Percentiles rank a stretch among this genome's conserved stretches.
Conservation (phyloP, 2,888 invertebrate species). For the Caenorhabditis sp. region DNA sequence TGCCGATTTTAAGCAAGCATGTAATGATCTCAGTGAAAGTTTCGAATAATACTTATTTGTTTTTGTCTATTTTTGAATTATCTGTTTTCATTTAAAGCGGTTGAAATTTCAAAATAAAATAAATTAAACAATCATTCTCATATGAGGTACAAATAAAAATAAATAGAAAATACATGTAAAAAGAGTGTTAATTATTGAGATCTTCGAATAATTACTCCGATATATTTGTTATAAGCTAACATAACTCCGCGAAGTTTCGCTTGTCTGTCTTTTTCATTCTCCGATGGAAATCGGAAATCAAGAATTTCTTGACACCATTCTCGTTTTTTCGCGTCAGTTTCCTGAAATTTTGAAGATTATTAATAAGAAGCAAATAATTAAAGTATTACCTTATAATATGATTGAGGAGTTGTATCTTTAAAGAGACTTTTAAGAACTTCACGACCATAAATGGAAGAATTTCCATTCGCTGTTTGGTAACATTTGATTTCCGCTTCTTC, state of each 20-base stretch:
- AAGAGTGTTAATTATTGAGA: neutral
- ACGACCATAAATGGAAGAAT: slow-evolving; percentile 51
- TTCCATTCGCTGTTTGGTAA: slow-evolving; percentile 36
- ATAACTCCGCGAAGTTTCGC: neutral
- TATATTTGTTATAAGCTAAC: neutral
- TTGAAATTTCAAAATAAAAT: neutral
- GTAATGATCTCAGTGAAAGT: neutral
- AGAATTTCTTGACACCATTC: slow-evolving; percentile 57
- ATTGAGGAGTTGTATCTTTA: slow-evolving; percentile 39
- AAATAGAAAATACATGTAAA: neutral
- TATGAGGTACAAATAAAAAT: neutral
- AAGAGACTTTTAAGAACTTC: slow-evolving; percentile 45
- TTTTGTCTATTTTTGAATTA: neutral
- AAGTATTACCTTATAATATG: slow-evolving; percentile 49
- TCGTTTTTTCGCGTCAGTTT: slow-evolving; percentile 51
- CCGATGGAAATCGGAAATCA: slow-evolving; percentile 54
- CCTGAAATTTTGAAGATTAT: slow-evolving; percentile 29
- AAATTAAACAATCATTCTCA: neutral
- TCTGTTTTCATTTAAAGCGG: neutral
- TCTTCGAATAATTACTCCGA: neutral
- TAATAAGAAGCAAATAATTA: neutral
- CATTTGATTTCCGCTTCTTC: slow-evolving; percentile 49
- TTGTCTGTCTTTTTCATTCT: slow-evolving; percentile 10
- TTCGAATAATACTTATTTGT: neutral
- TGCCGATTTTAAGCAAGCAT: neutral